Percentiles rank a stretch among this genome's conserved stretches.
phyloP scores from a whole-genome alignment of 2,888 invertebrate species.

The Phragmatobia fuliginosa region DNA sequence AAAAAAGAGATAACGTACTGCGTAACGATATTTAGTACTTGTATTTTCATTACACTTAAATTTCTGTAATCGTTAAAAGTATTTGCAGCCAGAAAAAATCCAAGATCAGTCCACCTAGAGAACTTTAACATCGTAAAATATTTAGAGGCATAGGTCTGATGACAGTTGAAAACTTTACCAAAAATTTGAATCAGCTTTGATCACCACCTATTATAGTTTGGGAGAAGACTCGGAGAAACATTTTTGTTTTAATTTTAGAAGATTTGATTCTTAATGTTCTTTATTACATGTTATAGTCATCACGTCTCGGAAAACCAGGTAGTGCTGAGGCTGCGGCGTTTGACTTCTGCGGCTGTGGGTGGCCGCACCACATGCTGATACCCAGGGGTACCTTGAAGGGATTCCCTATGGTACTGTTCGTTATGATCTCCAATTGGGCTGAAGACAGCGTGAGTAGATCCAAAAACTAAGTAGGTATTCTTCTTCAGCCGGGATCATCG shows the following conservation, averaged over 20 bases:
- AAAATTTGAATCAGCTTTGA: too few relatives aligned
- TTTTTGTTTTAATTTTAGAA: too few relatives aligned
- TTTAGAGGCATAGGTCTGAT: too few relatives aligned
- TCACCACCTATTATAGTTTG: too few relatives aligned
- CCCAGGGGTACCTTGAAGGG: constrained; percentile 91
- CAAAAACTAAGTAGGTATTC: not conserved
- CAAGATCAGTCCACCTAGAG: too few relatives aligned
- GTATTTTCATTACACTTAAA: not conserved
- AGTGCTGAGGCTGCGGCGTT: constrained; percentile 85
- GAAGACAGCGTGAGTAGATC: constrained; percentile 87
- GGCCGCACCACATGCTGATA: constrained; percentile 94
- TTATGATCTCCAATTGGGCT: constrained; percentile 91
- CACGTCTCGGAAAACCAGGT: constrained; percentile 86
- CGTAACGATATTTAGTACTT: not conserved
- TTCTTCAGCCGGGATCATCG: too few relatives aligned
- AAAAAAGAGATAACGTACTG: not conserved
- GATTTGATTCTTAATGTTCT: not conserved
- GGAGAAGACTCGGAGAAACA: too few relatives aligned
- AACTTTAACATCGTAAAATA: too few relatives aligned
- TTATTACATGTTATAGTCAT: constrained; percentile 46
- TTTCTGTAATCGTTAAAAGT: too few relatives aligned
- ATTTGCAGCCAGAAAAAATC: too few relatives aligned
- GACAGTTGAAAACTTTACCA: too few relatives aligned
- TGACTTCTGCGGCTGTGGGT: constrained; percentile 95
- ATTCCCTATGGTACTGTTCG: constrained; percentile 89